Conservation (phyloP, 2,797 vertebrate species). For the Heliangelus exortis region DNA sequence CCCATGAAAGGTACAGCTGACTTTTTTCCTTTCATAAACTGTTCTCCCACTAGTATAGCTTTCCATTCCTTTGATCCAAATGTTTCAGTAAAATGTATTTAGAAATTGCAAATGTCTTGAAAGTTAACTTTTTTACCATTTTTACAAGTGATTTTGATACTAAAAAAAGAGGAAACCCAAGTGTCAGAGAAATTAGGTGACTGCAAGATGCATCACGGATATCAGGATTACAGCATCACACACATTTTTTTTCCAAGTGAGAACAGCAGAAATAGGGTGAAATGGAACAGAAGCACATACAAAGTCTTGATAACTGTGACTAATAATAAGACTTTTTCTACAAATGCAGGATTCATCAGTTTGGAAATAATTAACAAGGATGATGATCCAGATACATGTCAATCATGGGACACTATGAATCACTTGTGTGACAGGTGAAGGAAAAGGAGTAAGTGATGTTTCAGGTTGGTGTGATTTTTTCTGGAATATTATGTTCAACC, state of each 20-base stretch:
- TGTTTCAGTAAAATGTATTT: not conserved
- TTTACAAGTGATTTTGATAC: not conserved
- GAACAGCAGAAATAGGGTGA: not conserved
- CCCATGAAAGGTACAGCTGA: not conserved
- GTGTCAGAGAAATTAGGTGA: not conserved
- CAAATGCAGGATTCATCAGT: not conserved
- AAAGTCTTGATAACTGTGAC: not conserved
- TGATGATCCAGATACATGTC: not conserved
- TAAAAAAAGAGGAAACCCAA: not conserved
- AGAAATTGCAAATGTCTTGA: not conserved
- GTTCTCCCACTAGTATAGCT: not conserved
- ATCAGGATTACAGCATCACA: not conserved
- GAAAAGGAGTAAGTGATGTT: not conserved
- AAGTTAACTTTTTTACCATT: not conserved
- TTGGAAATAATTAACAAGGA: not conserved
- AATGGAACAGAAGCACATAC: not conserved
- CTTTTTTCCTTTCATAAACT: not conserved
- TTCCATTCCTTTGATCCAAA: not conserved
- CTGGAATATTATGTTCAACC: not conserved
- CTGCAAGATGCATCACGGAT: not conserved
- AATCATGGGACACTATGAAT: not conserved
- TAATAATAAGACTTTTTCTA: not conserved
- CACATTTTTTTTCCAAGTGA: not conserved
- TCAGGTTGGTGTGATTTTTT: not conserved
- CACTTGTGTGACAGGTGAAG: not conserved